A percentile compares a stretch with the other conserved stretches of the same genome.
Conservation (phyloP, 2,113 vertebrate genomes). For the Alosa alosa region DNA sequence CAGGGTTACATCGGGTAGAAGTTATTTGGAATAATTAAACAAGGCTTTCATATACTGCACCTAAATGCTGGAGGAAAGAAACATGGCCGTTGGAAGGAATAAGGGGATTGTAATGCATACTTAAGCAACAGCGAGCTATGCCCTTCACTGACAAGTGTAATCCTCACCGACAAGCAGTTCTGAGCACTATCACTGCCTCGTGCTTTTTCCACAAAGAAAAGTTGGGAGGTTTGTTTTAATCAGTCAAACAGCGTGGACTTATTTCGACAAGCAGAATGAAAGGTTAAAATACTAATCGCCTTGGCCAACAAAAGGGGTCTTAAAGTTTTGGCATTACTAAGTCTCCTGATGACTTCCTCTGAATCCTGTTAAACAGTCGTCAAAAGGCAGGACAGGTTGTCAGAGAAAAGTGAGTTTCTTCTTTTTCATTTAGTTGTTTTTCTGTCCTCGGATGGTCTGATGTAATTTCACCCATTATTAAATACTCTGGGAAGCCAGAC, state of each 20-base stretch:
- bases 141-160: conserved; percentile 38
- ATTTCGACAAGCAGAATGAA: conserved; percentile 24
- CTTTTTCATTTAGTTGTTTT: background rate
- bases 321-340: background rate
- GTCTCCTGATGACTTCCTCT: background rate
- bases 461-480: too few relatives aligned
- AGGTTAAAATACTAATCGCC: conserved; percentile 30
- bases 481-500: too few relatives aligned
- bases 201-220: background rate
- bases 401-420: background rate
- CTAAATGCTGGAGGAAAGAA: background rate
- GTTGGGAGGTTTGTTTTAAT: conserved; percentile 20
- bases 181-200: conserved; percentile 20
- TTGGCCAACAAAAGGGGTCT: conserved; percentile 22
- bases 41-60: background rate
- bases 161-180: conserved; percentile 28
- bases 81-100: conserved; percentile 21
- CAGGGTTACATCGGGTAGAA: background rate
- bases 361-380: background rate
- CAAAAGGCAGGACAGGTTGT: background rate
- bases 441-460: background rate
- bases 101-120: conserved; percentile 25
- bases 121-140: conserved; percentile 35
- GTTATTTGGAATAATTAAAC: background rate
- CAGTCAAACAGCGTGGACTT: conserved; percentile 23